Evolutionary conservation across 2,113 vertebrate species (phyloP), one percentile per base, ranked within the genome.

Genomic region (Phaetusa simplex): DNA sequence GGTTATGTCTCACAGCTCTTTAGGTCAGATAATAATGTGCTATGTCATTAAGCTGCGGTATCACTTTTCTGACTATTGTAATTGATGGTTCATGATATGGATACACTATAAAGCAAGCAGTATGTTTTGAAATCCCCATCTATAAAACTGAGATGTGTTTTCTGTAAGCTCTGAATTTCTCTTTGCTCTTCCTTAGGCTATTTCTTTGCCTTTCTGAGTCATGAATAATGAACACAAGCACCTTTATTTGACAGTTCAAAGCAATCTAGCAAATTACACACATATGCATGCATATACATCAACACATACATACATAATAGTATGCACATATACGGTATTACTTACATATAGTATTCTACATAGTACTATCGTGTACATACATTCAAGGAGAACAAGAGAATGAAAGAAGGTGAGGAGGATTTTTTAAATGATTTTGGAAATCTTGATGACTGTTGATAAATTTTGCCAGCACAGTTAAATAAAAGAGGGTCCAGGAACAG

Each of bases 221-320:
- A 95, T 96, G 94, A 96, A 96, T 96, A 97, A 97, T 96, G 94
- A 96, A 91, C 88, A 96, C 71, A 59, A 73, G 55, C 61, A 91
- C 87, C 92, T 96, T 96, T 93, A 83, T 92, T 91, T 96, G 94
- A 96, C 91, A 93, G 93, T 90, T 90, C 82, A 96, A 90, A 97
- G 82, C 93, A 96, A 97, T 95, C 85, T 90, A 78, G 87, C 47
- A 92, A 93, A 95, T 93, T 77, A 91, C 73, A 94, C 82, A 72
- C 4, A 5, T 64, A 66, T 76, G 43, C 77, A 56, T 79, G 43
- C 19, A 79, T 69, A 93, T 90, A 69, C 62, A 95, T 94, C 81
- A 94, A 47, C 32, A 53, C 26, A 70, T 55, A 52, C 9, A 47
- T 12, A 21, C 20, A 29, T 43, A 58, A 45, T 5, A 47, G 18